Base-by-base conservation (phyloP, 2,113 vertebrate genomes). In the Phalacrocorax carbo region DNA sequence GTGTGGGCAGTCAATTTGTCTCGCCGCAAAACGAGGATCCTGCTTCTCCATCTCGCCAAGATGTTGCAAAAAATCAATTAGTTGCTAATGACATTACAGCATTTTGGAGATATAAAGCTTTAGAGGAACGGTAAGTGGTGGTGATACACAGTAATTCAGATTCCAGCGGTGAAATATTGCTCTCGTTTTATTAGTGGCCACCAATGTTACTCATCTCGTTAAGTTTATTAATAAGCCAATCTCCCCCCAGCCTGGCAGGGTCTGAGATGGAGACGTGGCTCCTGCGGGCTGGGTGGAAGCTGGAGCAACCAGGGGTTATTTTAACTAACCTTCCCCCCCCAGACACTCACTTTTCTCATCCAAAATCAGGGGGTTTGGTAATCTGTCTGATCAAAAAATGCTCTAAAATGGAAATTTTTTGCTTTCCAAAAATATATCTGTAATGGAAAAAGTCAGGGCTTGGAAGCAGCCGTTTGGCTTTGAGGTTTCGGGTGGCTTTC, bases 1-100 rank as follows among this genome's bases (percentile, higher is more conserved):
- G 19, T 1, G 3, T 0, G 62, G 52, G 12, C 69, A 8, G 40
- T 66, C 42, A 1, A n/a, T 90, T 77, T n/a, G 48, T 69, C 64
- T 81, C 10, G 2, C 83, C 10, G 70, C 80, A 55, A 18, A 70
- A 23, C 3, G 12, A 86, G 57, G 76, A n/a, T 61, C 71, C 61
- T 3, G 88, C 88, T 48, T 4, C 54, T 7, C 25, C 13, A 4
- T 21, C 89, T 60, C 11, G 3, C 92, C 79, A n/a, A 55, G 68
- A 86, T 13, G 68, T 26, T 55, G 86, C 58, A 48, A 72, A 70
- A 93, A 93, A 95, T 92, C 86, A 90, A 88, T 95, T 85, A 94
- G 46, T 5, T 4, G 65, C 79, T 88, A 88, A 94, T 36, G 92
- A 65, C 66, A 57, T 77, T 32, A 60, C 49, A 15, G 82, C 21